These are phyloP conservation scores for Crocallis elinguaria DNA, from an alignment of 2,888 invertebrate species.

Conservation along the genomic window DNA sequence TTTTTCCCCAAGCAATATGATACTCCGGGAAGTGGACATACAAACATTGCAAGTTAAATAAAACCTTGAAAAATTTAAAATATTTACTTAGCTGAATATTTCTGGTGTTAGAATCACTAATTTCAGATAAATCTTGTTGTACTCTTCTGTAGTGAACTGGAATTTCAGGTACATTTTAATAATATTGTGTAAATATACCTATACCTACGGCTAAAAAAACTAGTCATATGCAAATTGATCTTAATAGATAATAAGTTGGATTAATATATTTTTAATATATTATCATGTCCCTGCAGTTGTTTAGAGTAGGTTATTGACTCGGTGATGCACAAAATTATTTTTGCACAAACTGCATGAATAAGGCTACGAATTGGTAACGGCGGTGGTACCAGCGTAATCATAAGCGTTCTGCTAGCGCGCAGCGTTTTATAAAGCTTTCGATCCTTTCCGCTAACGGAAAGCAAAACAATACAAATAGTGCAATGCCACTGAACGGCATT, in stretches of 20 bases:
- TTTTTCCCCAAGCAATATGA: too few species aligned
- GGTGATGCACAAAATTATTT: slow-evolving; percentile 45
- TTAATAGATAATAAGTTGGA: slow-evolving; percentile 30
- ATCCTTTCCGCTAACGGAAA: too few species aligned
- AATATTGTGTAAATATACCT: slow-evolving; percentile 22
- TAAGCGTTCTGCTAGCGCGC: too few species aligned
- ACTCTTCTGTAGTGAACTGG: background rate
- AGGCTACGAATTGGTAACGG: background rate
- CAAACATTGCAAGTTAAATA: too few species aligned
- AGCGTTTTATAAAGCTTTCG: too few species aligned
- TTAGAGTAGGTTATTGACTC: slow-evolving; percentile 19
- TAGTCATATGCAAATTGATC: slow-evolving; percentile 37
- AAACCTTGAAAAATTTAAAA: too few species aligned
- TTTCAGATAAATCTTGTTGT: background rate
- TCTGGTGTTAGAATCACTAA: background rate
- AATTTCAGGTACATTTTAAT: background rate
- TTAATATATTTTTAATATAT: slow-evolving; percentile 16
- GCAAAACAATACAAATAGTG: too few species aligned
- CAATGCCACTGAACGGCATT: too few species aligned
- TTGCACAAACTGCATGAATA: slow-evolving; percentile 44
- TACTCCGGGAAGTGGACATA: too few species aligned
- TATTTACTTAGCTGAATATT: too few species aligned
- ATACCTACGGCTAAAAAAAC: slow-evolving; percentile 24
- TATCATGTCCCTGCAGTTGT: slow-evolving; percentile 34
- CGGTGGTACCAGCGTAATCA: background rate